Evolutionary conservation across 2,888 invertebrate species (phyloP).

Genomic region (Lepidocyrtoides sp.): DNA sequence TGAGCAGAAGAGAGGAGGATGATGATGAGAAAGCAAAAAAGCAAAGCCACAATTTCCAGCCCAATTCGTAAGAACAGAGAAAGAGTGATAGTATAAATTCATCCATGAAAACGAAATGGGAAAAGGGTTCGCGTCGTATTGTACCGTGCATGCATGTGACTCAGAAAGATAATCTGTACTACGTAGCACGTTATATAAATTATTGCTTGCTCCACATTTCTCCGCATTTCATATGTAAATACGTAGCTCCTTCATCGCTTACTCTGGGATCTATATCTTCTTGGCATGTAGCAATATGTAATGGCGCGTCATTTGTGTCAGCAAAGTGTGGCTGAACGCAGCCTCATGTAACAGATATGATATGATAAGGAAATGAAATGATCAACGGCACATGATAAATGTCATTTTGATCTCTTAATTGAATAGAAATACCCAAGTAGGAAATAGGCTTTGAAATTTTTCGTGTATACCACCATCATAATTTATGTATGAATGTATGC

Average conservation of each 20-base stretch:
- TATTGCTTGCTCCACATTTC: slow-evolving; percentile 24
- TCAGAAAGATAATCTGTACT: slow-evolving; percentile 6
- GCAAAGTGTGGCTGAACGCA: background rate
- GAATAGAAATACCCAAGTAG: no score
- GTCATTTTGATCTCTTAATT: background rate
- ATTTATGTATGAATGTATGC: no score
- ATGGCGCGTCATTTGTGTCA: no score
- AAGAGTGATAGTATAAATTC: slow-evolving; percentile 6
- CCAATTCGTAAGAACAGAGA: slow-evolving; percentile 55
- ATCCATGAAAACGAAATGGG: background rate
- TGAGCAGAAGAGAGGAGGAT: no score
- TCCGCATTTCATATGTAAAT: no score
- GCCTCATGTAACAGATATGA: background rate
- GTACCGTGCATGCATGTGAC: background rate
- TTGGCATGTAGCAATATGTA: no score
- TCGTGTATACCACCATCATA: no score
- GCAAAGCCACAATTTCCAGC: slow-evolving; percentile 55
- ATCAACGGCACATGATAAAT: background rate
- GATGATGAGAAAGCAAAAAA: slow-evolving; percentile 50
- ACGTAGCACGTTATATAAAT: background rate
- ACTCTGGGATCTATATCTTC: no score
- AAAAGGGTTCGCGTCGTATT: background rate
- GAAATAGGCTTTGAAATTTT: no score
- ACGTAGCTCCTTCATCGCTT: background rate
- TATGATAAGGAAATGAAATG: background rate